phyloP scores from a whole-genome alignment of 2,113 vertebrate genomes.

The Xiphophorus couchianus region DNA sequence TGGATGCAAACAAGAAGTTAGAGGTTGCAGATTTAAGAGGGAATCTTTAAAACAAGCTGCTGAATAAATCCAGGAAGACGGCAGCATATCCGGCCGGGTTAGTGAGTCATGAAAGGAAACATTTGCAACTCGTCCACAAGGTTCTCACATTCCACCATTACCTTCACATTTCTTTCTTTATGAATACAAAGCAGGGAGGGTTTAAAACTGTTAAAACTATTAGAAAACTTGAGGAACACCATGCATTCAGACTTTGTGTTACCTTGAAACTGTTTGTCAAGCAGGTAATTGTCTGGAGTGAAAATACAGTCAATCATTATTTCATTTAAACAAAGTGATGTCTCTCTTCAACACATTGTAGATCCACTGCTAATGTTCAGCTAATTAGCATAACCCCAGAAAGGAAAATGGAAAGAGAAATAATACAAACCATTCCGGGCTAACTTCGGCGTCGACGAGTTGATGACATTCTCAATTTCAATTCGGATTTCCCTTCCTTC shows the following conservation, averaged over 20 bases:
- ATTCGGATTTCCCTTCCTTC: constrained; percentile 87
- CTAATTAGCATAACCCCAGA: not conserved
- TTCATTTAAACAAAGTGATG: constrained; percentile 49
- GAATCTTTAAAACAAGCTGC: constrained; percentile 32
- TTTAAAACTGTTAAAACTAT: constrained; percentile 26
- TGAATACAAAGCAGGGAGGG: constrained; percentile 10
- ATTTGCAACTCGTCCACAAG: constrained; percentile 23
- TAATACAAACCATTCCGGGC: constrained; percentile 86
- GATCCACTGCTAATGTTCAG: not conserved
- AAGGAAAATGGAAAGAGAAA: not conserved
- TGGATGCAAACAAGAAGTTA: constrained; percentile 47
- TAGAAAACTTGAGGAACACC: constrained; percentile 46
- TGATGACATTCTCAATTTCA: constrained; percentile 91
- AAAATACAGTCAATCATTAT: constrained; percentile 60
- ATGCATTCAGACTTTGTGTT: constrained; percentile 69
- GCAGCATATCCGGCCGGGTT: constrained; percentile 20
- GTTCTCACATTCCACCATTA: constrained; percentile 31
- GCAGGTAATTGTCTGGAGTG: constrained; percentile 75
- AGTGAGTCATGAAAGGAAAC: constrained; percentile 26
- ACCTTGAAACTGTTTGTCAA: constrained; percentile 81
- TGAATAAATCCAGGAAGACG: constrained; percentile 10
- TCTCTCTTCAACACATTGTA: too few relatives aligned
- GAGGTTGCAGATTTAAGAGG: constrained; percentile 26
- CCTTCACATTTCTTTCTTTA: not conserved
- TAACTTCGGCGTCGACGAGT: constrained; percentile 89